phyloP scores from a whole-genome alignment of 2,888 invertebrate species.

The Hypsopygia costalis region DNA sequence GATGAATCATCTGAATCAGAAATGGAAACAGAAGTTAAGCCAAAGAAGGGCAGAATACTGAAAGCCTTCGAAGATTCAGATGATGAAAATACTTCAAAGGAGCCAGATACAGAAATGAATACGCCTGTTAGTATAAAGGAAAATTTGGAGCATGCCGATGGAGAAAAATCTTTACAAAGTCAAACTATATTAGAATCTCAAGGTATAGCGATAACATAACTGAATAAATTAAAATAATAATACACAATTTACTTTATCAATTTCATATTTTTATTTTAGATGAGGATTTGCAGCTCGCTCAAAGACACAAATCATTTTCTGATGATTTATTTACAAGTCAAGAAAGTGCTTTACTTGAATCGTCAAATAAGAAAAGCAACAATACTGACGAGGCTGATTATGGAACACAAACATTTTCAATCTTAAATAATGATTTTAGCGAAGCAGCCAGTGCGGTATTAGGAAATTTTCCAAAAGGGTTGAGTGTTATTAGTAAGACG shows the following conservation, averaged over 20 bases:
- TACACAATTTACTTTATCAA: not conserved
- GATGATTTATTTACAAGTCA: constrained; percentile 59
- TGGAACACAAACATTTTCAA: constrained; percentile 57
- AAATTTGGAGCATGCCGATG: constrained; percentile 8
- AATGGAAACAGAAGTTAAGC: constrained; percentile 37
- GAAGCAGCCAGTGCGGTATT: constrained; percentile 14
- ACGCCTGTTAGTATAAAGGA: constrained; percentile 8
- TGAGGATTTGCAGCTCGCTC: constrained; percentile 57
- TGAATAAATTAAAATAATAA: constrained; percentile 2
- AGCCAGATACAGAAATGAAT: not conserved
- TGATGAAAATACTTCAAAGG: constrained; percentile 42
- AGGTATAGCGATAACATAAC: constrained; percentile 31
- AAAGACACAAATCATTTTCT: constrained; percentile 44
- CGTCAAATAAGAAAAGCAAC: constrained; percentile 12
- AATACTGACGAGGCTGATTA: constrained; percentile 27
- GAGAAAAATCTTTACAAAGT: constrained; percentile 12
- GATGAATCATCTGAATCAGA: constrained; percentile 55
- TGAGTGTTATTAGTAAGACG: constrained; percentile 35
- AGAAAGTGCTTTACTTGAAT: constrained; percentile 27
- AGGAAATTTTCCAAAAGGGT: constrained; percentile 26
- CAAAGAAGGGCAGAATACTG: constrained; percentile 62
- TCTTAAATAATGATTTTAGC: constrained; percentile 29
- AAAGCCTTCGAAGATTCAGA: constrained; percentile 75
- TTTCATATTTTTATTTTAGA: constrained; percentile 38
- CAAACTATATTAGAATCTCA: constrained; percentile 38